Conservation (phyloP, 2,113 vertebrate genomes). For the Chaetodon auriga region DNA sequence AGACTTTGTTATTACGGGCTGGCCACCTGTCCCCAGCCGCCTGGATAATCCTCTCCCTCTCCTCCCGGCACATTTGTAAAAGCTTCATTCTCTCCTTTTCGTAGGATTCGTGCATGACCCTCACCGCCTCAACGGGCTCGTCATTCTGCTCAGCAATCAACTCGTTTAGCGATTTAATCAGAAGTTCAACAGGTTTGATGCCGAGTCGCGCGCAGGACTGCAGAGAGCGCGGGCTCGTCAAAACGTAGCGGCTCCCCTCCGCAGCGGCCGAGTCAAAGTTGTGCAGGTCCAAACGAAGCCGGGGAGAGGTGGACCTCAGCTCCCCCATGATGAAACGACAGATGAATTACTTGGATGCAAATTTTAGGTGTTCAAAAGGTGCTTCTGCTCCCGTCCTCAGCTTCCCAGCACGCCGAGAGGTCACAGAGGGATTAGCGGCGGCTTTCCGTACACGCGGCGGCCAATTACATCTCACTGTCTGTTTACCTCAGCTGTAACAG, state of each 20-base stretch:
- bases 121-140: constrained; percentile 60
- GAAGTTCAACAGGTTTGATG: constrained; percentile 81
- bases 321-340: constrained; percentile 55
- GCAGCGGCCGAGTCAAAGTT: constrained; percentile 58
- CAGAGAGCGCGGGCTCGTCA: constrained; percentile 79
- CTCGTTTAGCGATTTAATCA: constrained; percentile 73
- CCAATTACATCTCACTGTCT: neutral
- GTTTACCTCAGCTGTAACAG: neutral
- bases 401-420: constrained; percentile 1
- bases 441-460: neutral
- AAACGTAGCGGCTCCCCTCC: constrained; percentile 61
- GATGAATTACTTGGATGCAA: neutral
- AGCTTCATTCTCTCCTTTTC: constrained; percentile 74
- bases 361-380: neutral
- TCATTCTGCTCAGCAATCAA: constrained; percentile 60
- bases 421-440: constrained; percentile 70
- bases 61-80: constrained; percentile 63
- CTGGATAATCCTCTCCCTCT: constrained; percentile 72
- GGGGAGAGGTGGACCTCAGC: constrained; percentile 40
- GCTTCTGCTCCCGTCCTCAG: neutral
- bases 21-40: constrained; percentile 35
- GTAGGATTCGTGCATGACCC: constrained; percentile 70
- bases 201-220: constrained; percentile 77
- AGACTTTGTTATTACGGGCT: constrained; percentile 15
- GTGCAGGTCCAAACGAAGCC: constrained; percentile 67